Evolutionary conservation across 2,888 invertebrate species (phyloP), one percentile per base, ranked within the genome.

Genomic region (Agapetus fuscipes): DNA sequence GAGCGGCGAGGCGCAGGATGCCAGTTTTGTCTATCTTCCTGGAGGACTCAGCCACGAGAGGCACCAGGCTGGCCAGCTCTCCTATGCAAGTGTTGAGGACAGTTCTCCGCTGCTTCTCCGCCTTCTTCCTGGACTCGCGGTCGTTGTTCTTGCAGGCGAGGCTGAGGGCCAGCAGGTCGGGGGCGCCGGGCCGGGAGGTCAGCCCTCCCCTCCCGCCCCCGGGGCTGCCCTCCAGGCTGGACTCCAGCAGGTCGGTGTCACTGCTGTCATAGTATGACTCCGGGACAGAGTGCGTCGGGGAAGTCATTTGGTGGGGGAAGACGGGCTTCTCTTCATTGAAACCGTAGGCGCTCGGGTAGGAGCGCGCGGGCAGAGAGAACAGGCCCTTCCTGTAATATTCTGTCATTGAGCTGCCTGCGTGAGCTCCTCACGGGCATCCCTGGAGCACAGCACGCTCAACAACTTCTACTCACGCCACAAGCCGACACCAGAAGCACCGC

Each of bases 11-110:
- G 51, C 93, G 74, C 36, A 95, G 69, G 32, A 93, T 83, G 50
- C 88, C 87, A 15, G 91, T 91, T 65, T 94, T 94, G 64, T 94
- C 93, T 56, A 91, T 78, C 55, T 85, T 80, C 50, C 88, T 80
- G 34, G 84, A 78, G 46, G 88, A 84, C 56, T 78, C 78, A 30
- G 84, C 77, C 39, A 90, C 82, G 60, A 85, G 78, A n/a, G 90
- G 86, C 49, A 93, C 79, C 54, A 90, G 72, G 30, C 78, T 71
- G 48, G 86, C 84, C 59, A 94, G 74, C 58, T 86, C 83, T 41
- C 77, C 76, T 53, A 95, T 89, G 58, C 82, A 83, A 17, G 78
- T 75, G 66, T 93, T 94, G 52, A 93, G 75, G 59, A 86, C 86
- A 60, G 91, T 90, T 40, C 94, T 74, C 24, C 94, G 78, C 61